Percentiles rank a stretch among this genome's conserved stretches.
Conservation (phyloP, 1,140 invertebrate species). For the Brachionus koreanus region DNA sequence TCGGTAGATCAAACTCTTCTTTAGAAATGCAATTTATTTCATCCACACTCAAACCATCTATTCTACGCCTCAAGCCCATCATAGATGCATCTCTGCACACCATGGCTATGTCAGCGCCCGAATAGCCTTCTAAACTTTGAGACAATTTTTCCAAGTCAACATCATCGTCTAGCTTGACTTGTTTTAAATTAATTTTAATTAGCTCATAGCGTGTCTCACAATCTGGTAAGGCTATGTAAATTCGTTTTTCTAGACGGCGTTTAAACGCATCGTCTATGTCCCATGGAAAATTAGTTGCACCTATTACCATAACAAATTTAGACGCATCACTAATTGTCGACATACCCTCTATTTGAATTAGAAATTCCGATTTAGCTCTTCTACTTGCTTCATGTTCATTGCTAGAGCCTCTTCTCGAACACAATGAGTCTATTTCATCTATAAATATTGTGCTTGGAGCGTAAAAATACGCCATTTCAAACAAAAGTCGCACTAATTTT, state of each 20-base stretch:
- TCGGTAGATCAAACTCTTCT: conserved; percentile 80
- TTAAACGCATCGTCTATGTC: conserved; percentile 96
- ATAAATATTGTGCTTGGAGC: conserved; percentile 99
- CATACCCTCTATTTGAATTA: conserved; percentile 96
- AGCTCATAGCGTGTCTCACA: conserved; percentile 84
- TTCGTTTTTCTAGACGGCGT: conserved; percentile 92
- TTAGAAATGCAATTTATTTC: conserved; percentile 86
- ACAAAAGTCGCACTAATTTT: conserved; percentile 90
- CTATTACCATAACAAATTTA: conserved; percentile 94
- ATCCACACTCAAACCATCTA: conserved; percentile 85
- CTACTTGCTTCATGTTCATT: conserved; percentile 96
- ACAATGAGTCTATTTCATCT: conserved; percentile 98
- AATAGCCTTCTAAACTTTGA: conserved; percentile 83
- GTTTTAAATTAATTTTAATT: conserved; percentile 80
- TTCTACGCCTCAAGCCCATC: conserved; percentile 96
- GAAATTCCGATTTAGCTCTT: conserved; percentile 91
- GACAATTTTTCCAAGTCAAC: conserved; percentile 80
- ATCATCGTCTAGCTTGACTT: conserved; percentile 69
- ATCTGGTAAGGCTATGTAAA: conserved; percentile 98
- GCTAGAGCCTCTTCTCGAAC: conserved; percentile 87
- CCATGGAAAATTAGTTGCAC: conserved; percentile 99
- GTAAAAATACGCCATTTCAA: conserved; percentile 99
- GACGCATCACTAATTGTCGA: conserved; percentile 51
- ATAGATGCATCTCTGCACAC: conserved; percentile 97
- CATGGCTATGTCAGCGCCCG: conserved; percentile 97